A percentile compares a stretch with the other conserved stretches of the same genome.
Conservation (phyloP, 1,140 invertebrate genomes). For the Leptinotarsa undecemlineata region DNA sequence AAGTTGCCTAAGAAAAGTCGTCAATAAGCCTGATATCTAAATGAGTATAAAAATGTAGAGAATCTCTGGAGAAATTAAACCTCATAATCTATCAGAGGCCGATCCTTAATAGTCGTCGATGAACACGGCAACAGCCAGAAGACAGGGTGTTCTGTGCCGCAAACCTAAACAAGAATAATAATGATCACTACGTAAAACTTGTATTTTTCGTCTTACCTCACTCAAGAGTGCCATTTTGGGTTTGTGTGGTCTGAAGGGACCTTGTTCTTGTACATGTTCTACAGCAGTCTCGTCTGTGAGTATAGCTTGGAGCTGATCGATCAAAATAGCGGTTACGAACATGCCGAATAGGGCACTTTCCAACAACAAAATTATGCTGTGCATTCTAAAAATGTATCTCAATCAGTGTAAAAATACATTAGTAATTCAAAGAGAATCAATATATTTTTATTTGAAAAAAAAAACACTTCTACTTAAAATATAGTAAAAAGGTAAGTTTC, state of each 20-base stretch:
- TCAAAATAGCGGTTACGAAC: conserved; percentile 86
- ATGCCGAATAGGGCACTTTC: conserved; percentile 86
- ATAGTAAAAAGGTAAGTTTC: too few relatives aligned
- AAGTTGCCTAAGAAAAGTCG: too few relatives aligned
- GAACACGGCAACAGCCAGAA: conserved; percentile 21
- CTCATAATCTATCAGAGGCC: conserved; percentile 21
- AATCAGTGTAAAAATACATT: too few relatives aligned
- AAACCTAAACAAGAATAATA: neutral
- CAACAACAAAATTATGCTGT: conserved; percentile 81
- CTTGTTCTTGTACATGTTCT: conserved; percentile 76
- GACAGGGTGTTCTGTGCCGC: conserved; percentile 20
- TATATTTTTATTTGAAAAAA: too few relatives aligned
- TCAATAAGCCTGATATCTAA: too few relatives aligned
- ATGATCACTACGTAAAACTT: neutral
- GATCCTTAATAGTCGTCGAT: conserved; percentile 14
- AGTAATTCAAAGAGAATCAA: too few relatives aligned
- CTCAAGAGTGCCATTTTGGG: conserved; percentile 71
- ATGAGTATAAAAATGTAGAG: conserved; percentile 1
- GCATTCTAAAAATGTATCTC: conserved; percentile 66
- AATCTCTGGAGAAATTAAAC: conserved; percentile 11
- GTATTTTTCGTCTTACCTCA: conserved; percentile 59
- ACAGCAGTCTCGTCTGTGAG: conserved; percentile 70
- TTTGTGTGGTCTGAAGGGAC: conserved; percentile 66
- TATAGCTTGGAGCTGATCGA: conserved; percentile 87
- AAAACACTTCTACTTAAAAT: too few relatives aligned